Base-by-base conservation (phyloP, 2,113 vertebrate species). In the Ageneiosus marmoratus region DNA sequence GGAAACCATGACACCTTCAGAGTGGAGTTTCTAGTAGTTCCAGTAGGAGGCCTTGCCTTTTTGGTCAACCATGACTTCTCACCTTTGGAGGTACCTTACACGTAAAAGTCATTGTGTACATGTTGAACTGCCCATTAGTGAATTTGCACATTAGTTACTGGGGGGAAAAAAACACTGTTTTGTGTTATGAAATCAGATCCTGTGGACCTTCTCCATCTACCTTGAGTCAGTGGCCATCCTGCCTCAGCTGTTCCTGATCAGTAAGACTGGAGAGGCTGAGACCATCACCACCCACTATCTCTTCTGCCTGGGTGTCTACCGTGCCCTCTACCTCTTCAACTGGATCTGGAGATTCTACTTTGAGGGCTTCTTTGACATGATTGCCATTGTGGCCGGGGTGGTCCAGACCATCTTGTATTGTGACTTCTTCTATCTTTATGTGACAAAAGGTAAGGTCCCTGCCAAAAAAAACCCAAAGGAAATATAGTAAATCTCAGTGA, bases 291-390 rank as follows among this genome's bases (percentile, higher is more conserved):
- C 97, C 85, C 98, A 99, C 92, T 99, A 99, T 87, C 94, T 99
- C 89, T 99, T 99, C 93, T 98, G 97, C 89, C 89, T 99, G 92
- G 98, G 98, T 83, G 90, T 99, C 86, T 99, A 99, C 87, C 96
- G 98, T 65, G 93, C 96, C 85, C 94, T 99, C 87, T 99, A 99
- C 89, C 96, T 99, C 8, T 94, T 98, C 95, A 99, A 99, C 92
- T 99, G 98, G 98, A 97, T 99, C 91, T 99, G 98, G 98, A 97
- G 98, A 91, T 99, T 95, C 94, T 99, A 98, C 89, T 99, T 98
- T 2, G 98, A 99, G 93, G 96, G 97, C 65, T 99, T 99, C 94
- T 99, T 99, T 63, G 98, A 99, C 91, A 93, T 99, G 94, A 99
- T 99, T 29, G 98, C 97, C 32, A 96, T 99, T 48, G 97, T 99